A percentile compares a stretch with the other conserved stretches of the same genome.
phyloP scores from a whole-genome alignment of 2,797 vertebrate species.

The Arnoldichthys spilopterus region DNA sequence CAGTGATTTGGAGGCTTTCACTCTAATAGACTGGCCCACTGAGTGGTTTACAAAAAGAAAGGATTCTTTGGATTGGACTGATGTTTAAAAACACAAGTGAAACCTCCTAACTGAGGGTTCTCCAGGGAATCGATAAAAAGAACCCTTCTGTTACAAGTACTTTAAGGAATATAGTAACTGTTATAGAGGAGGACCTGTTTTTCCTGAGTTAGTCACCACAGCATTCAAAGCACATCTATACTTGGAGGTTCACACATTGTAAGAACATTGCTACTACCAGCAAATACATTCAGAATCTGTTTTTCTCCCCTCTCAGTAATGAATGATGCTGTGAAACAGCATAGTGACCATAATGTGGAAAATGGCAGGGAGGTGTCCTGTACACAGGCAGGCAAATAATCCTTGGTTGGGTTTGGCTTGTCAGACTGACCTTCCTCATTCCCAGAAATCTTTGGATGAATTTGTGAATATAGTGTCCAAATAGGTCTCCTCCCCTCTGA shows the following conservation, averaged over 20 bases:
- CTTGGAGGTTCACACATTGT: background rate
- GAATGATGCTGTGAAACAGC: background rate
- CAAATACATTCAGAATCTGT: background rate
- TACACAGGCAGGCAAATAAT: slow-evolving; percentile 3
- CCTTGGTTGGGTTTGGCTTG: background rate
- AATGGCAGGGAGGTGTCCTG: background rate
- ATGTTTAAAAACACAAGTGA: too few relatives aligned
- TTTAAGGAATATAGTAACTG: background rate
- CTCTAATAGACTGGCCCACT: too few relatives aligned
- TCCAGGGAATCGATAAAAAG: background rate
- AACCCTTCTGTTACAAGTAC: background rate
- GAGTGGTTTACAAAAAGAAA: too few relatives aligned
- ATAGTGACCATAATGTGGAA: background rate
- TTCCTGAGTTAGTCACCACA: background rate
- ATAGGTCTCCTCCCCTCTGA: background rate
- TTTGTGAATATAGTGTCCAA: slow-evolving; percentile 17
- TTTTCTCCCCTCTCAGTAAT: background rate
- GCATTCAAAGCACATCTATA: background rate
- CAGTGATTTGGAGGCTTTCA: too few relatives aligned
- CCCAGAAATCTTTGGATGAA: slow-evolving; percentile 21
- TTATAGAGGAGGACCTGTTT: background rate
- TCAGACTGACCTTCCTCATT: slow-evolving; percentile 19
- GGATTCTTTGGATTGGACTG: too few relatives aligned
- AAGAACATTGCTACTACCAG: background rate
- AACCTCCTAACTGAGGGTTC: background rate